phyloP scores from a whole-genome alignment of 2,113 vertebrate genomes.

The Quiscalus mexicanus region DNA sequence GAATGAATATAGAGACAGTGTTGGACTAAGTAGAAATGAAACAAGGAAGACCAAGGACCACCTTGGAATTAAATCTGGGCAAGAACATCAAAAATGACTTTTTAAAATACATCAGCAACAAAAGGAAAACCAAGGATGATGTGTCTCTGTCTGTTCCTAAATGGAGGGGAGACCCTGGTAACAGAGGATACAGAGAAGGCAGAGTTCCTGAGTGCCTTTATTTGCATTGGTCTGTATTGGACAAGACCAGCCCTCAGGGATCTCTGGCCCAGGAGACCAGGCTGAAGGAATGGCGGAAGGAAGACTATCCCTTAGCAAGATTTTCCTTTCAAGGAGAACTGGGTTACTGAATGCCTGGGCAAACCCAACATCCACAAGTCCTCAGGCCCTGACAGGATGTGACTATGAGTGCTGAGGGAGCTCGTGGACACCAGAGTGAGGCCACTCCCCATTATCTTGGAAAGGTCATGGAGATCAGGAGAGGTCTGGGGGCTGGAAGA shows the following conservation, averaged over 20 bases:
- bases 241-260: not conserved
- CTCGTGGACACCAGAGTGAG: not conserved
- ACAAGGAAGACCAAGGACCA: not conserved
- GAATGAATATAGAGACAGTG: not conserved
- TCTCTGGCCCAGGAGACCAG: not conserved
- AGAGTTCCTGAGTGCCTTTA: not conserved
- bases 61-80: not conserved
- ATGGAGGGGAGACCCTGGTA: not conserved
- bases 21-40: not conserved
- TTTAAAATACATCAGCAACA: not conserved
- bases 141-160: not conserved
- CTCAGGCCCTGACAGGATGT: not conserved
- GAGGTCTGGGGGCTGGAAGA: not conserved
- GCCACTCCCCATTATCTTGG: not conserved
- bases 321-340: not conserved
- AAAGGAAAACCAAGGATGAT: not conserved
- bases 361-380: not conserved
- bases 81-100: not conserved
- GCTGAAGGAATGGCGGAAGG: not conserved
- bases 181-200: not conserved
- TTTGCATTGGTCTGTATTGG: not conserved
- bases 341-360: not conserved
- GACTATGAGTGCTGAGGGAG: not conserved
- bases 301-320: not conserved
- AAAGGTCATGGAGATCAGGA: not conserved